Evolutionary conservation across 2,113 vertebrate genomes (phyloP).

Genomic region (Seriola rivoliana): DNA sequence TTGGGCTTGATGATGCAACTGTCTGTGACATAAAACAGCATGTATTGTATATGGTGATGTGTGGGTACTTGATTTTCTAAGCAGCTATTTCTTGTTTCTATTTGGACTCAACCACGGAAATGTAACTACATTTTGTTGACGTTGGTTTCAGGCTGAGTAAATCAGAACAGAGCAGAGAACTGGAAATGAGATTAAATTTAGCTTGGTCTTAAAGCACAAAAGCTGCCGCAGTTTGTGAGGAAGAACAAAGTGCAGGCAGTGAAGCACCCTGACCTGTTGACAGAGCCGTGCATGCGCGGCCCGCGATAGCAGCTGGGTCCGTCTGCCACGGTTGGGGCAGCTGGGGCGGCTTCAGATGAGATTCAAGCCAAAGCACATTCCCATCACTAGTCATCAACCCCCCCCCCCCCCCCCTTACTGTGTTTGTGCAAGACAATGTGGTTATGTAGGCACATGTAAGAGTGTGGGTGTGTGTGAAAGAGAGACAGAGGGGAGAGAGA

Average conservation of each 20-base stretch:
- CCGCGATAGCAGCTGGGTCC: conserved; percentile 57
- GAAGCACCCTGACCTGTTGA: conserved; percentile 53
- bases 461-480: conserved; percentile 21
- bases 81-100: background rate
- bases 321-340: conserved; percentile 37
- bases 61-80: background rate
- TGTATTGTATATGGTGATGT: background rate
- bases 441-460: conserved; percentile 40
- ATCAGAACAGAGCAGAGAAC: conserved; percentile 15
- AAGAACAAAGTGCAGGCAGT: conserved; percentile 30
- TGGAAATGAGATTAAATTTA: conserved; percentile 25
- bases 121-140: conserved; percentile 1
- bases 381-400: conserved; percentile 40
- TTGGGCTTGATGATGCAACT: background rate
- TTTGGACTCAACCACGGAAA: background rate
- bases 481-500: conserved; percentile 8
- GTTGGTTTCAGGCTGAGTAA: conserved; percentile 25
- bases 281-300: conserved; percentile 26
- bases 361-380: conserved; percentile 53
- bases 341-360: conserved; percentile 42
- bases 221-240: conserved; percentile 34
- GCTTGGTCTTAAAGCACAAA: conserved; percentile 13
- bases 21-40: background rate
- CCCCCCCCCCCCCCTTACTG: conserved; percentile 6
- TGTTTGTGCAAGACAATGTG: conserved; percentile 52